A percentile compares a stretch with the other conserved stretches of the same genome.
Conservation (phyloP, 2,888 invertebrate genomes). For the Archaeoteleia sp. region DNA sequence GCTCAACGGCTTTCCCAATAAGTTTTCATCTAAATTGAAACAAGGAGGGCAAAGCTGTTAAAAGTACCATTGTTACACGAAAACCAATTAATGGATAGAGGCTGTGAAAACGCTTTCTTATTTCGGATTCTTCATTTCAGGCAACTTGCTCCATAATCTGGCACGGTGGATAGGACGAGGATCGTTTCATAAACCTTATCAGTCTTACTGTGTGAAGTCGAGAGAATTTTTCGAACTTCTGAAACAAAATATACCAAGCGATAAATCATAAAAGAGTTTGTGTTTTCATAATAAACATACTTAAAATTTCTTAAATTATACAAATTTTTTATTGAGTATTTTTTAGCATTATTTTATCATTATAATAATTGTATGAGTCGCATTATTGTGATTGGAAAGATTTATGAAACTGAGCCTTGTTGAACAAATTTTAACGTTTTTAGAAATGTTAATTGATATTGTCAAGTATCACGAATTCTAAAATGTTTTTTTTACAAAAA, state of each 20-base stretch:
- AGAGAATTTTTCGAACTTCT: constrained; percentile 5
- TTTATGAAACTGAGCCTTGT: too few relatives aligned
- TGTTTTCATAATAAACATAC: constrained; percentile 16
- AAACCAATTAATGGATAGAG: constrained; percentile 31
- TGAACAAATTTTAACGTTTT: too few relatives aligned
- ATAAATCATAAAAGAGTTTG: not conserved
- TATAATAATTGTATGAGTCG: too few relatives aligned
- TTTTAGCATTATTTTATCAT: too few relatives aligned
- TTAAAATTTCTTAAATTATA: too few relatives aligned
- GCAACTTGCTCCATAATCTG: constrained; percentile 15
- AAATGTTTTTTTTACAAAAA: too few relatives aligned
- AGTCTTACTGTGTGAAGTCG: not conserved
- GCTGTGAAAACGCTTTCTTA: constrained; percentile 1
- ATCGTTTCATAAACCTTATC: constrained; percentile 24
- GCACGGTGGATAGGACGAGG: not conserved
- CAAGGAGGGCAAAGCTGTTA: constrained; percentile 15
- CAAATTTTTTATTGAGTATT: too few relatives aligned
- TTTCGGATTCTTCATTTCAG: constrained; percentile 12
- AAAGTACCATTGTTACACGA: constrained; percentile 13
- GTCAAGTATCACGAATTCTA: too few relatives aligned
- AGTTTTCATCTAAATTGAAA: constrained; percentile 25
- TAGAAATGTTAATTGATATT: too few relatives aligned
- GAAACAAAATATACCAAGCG: not conserved
- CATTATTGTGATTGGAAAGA: too few relatives aligned
- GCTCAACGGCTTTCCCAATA: constrained; percentile 2